These are phyloP conservation scores for Melanogrammus aeglefinus DNA, from an alignment of 2,797 vertebrate species.

Conservation along the genomic window DNA sequence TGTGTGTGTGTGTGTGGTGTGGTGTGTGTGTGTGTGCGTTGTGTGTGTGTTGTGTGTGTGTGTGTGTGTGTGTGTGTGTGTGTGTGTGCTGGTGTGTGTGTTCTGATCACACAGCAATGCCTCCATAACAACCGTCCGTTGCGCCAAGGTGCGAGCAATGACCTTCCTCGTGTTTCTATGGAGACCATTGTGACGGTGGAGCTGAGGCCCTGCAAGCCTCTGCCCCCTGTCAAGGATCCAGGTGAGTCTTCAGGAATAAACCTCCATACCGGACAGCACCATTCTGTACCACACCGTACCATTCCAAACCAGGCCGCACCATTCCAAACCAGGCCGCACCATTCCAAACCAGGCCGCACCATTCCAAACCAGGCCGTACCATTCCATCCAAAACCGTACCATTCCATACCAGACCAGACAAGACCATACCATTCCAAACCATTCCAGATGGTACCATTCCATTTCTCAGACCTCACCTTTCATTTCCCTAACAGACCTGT, in stretches of 20 bases:
- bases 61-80: slow-evolving; percentile 26
- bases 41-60: slow-evolving; percentile 20
- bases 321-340: neutral
- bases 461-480: neutral
- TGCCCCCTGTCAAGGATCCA: slow-evolving; percentile 84
- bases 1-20: slow-evolving; percentile 27
- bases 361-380: neutral
- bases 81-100: too few relatives aligned
- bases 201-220: slow-evolving; percentile 78
- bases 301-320: neutral
- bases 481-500: neutral
- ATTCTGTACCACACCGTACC: too few relatives aligned
- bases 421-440: neutral
- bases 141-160: slow-evolving; percentile 87
- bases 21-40: slow-evolving; percentile 18
- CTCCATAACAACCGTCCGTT: slow-evolving; percentile 85
- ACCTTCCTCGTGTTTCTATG: slow-evolving; percentile 83
- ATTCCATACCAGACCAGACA: neutral
- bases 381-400: neutral
- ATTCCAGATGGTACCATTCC: neutral
- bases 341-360: neutral
- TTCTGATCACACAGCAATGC: slow-evolving; percentile 80
- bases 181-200: slow-evolving; percentile 78
- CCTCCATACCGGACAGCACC: neutral
- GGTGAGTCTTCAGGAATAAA: slow-evolving; percentile 73